Percentiles rank a stretch among this genome's conserved stretches.
phyloP scores from a whole-genome alignment of 64 coral and sea anemone species.

The Astreopora myriophthalma region DNA sequence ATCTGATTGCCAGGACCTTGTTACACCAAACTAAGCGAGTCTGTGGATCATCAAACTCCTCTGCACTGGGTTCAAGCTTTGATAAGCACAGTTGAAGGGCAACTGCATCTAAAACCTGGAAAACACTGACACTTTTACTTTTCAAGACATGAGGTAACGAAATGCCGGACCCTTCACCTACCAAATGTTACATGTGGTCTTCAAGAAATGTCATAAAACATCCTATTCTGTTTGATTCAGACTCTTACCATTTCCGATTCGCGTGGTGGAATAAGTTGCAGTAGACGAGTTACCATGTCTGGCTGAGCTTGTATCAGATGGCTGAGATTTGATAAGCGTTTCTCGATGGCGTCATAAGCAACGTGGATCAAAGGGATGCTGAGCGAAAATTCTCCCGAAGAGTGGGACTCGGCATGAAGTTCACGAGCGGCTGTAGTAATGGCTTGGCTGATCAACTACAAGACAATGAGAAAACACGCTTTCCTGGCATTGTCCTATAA shows the following conservation, averaged over 20 bases:
- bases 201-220: no score
- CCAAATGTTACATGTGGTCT: no score
- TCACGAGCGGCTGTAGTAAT: constrained; percentile 24
- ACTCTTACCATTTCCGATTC: constrained; percentile 50
- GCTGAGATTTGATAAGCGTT: constrained; percentile 37
- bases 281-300: constrained; percentile 30
- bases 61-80: constrained; percentile 7
- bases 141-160: no score
- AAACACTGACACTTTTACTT: no score
- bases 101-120: constrained; percentile 34
- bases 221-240: background rate
- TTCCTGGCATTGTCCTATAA: background rate
- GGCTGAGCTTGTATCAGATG: constrained; percentile 29
- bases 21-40: constrained; percentile 54
- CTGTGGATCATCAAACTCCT: constrained; percentile 34
- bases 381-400: background rate
- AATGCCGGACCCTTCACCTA: no score
- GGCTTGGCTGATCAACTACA: constrained; percentile 25
- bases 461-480: background rate
- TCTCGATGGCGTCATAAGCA: constrained; percentile 20
- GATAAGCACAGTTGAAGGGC: constrained; percentile 34
- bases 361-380: constrained; percentile 42
- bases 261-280: background rate
- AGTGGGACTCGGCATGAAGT: background rate
- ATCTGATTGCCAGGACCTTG: constrained; percentile 38